These are phyloP conservation scores for Meda fulgida DNA, from an alignment of 2,797 vertebrate genomes.

Conservation along the genomic window DNA sequence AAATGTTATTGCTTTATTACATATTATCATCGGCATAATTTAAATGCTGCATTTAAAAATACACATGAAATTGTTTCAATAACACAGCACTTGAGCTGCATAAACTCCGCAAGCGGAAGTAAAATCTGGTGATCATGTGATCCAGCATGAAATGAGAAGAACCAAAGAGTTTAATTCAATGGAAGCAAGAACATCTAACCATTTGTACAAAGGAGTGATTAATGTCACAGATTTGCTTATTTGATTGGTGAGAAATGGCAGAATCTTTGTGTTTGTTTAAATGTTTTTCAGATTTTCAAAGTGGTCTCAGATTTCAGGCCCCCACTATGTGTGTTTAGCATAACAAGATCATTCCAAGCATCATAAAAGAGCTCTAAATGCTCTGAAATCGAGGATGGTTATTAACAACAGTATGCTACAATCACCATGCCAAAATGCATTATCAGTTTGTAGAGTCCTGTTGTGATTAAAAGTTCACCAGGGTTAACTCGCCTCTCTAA, in stretches of 20 bases:
- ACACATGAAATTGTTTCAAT: background rate
- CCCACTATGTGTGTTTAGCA: background rate
- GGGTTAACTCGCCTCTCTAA: slow-evolving; percentile 1
- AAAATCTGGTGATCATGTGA: background rate
- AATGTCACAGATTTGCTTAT: background rate
- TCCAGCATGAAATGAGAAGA: background rate
- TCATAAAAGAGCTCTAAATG: background rate
- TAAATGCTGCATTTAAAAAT: background rate
- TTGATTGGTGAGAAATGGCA: background rate
- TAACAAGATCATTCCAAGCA: background rate
- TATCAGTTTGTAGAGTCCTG: background rate
- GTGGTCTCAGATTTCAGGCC: background rate
- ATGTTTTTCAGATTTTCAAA: background rate
- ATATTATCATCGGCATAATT: background rate
- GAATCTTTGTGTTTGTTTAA: background rate
- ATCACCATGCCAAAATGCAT: background rate
- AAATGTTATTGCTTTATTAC: background rate
- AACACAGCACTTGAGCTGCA: background rate
- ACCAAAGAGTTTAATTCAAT: background rate
- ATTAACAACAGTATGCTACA: slow-evolving; percentile 5
- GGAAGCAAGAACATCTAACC: background rate
- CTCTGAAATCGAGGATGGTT: slow-evolving; percentile 2
- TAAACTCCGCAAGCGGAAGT: background rate
- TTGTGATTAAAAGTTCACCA: slow-evolving; percentile 7
- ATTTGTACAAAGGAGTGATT: background rate